A percentile compares a stretch with the other conserved stretches of the same genome.
Evolutionary conservation across 2,888 invertebrate species (phyloP).

Genomic region (Drosophila peninsularis): DNA sequence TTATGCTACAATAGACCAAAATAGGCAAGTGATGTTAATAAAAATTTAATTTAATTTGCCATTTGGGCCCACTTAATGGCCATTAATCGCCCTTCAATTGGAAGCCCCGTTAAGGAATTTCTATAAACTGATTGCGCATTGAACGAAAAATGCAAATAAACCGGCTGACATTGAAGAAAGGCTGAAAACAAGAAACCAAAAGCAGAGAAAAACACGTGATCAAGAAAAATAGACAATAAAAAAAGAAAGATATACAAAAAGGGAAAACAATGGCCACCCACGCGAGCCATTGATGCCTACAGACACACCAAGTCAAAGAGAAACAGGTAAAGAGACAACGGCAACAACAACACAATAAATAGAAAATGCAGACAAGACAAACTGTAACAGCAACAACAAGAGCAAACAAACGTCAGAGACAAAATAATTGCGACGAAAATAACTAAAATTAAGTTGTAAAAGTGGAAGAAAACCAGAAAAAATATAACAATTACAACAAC

Average conservation of each 20-base stretch:
- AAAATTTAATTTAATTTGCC: neutral
- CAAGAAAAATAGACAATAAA: conserved; percentile 28
- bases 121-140: conserved; percentile 38
- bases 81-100: conserved; percentile 5
- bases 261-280: conserved; percentile 62
- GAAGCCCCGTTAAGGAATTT: conserved; percentile 39
- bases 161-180: conserved; percentile 62
- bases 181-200: conserved; percentile 26
- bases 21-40: neutral
- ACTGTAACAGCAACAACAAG: conserved; percentile 27
- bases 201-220: conserved; percentile 66
- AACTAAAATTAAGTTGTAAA: conserved; percentile 65
- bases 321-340: conserved; percentile 51
- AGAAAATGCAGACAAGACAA: conserved; percentile 59
- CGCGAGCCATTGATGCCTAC: conserved; percentile 45
- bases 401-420: conserved; percentile 46
- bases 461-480: conserved; percentile 33
- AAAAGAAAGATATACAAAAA: conserved; percentile 25
- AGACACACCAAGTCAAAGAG: conserved; percentile 29
- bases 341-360: conserved; percentile 14
- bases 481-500: conserved; percentile 2
- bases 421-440: conserved; percentile 63
- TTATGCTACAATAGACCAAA: neutral
- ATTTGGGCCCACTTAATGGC: no score
- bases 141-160: conserved; percentile 52